Evolutionary conservation across 2,888 invertebrate genomes (phyloP), one percentile per base, ranked within the genome.

Genomic region (Watsonalla cultraria): DNA sequence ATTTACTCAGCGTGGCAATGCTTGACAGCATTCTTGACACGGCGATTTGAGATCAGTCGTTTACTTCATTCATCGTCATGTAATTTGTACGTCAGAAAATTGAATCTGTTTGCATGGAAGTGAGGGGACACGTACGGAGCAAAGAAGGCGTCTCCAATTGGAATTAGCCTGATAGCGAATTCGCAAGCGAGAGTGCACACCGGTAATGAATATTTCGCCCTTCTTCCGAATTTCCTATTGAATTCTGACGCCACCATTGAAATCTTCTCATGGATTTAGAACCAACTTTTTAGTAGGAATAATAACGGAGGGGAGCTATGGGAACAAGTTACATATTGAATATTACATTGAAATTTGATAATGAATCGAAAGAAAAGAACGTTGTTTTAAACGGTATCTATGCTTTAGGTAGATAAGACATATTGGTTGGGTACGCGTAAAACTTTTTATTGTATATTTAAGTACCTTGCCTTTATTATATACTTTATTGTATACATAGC

Each of bases 151-250:
- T 65, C 67, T 65, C 69, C 74, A 73, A 82, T 83, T 78, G 77
- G 77, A 79, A 80, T 85, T 84, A 83, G 83, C 80, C 73, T 78
- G 72, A 79, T 82, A 80, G 80, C 78, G 76, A 82, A 78, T 78
- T 78, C 74, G 79, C 69, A 70, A 69, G 70, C 61, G 65, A 71
- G 77, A 72, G 70, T 74, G 72, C 71, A 72, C 68, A 65, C 72
- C 77, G 78, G 79, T 80, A 80, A 83, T 73, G 72, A 73, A 74
- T 73, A 68, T 69, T 68, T 72, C 68, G 65, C 69, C 64, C 64
- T 59, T 66, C 74, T 72, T 75, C 72, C 72, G 60, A 52, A 50
- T 63, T 57, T 56, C 54, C 60, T 72, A 71, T 73, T 73, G 68
- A 64, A 70, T 72, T 67, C 68, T 67, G 66, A 66, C 66, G 53